phyloP scores from a whole-genome alignment of 2,888 invertebrate genomes.

The Parnassius glacialis region DNA sequence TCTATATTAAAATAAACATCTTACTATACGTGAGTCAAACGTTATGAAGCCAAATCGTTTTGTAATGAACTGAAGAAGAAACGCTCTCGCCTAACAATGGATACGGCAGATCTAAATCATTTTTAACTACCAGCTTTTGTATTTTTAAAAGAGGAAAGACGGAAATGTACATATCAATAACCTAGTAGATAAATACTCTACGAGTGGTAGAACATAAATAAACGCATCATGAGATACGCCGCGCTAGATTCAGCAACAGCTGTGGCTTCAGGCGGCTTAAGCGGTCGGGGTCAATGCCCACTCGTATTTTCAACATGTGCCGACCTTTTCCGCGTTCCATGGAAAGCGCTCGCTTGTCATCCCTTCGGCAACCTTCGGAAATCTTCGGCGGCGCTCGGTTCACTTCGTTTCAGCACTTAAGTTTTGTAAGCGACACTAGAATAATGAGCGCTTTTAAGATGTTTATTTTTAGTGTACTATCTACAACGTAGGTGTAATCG shows the following conservation, averaged over 20 bases:
- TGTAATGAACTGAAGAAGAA: too few species aligned
- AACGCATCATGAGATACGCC: slow-evolving; percentile 61
- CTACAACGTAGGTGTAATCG: slow-evolving; percentile 28
- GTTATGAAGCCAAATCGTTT: too few species aligned
- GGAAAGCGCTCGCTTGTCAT: slow-evolving; percentile 73
- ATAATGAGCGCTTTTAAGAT: slow-evolving; percentile 28
- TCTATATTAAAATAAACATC: too few species aligned
- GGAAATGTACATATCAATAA: slow-evolving; percentile 25
- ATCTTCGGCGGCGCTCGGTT: slow-evolving; percentile 53
- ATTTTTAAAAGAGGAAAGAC: slow-evolving; percentile 7
- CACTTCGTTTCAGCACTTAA: slow-evolving; percentile 33
- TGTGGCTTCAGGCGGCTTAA: slow-evolving; percentile 64
- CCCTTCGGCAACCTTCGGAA: slow-evolving; percentile 66
- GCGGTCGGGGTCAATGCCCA: slow-evolving; percentile 77
- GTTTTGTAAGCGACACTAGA: slow-evolving; percentile 31
- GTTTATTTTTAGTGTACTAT: slow-evolving; percentile 29
- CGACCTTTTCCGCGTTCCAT: slow-evolving; percentile 79
- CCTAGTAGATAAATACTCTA: slow-evolving; percentile 42
- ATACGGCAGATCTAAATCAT: background rate
- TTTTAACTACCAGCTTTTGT: background rate
- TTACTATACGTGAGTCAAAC: too few species aligned
- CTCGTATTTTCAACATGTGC: slow-evolving; percentile 80
- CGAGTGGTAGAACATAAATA: slow-evolving; percentile 53
- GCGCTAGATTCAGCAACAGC: slow-evolving; percentile 73
- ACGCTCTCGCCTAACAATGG: too few species aligned